Base-by-base conservation (phyloP, 2,888 invertebrate genomes). In the Stenichneumon culpator region DNA sequence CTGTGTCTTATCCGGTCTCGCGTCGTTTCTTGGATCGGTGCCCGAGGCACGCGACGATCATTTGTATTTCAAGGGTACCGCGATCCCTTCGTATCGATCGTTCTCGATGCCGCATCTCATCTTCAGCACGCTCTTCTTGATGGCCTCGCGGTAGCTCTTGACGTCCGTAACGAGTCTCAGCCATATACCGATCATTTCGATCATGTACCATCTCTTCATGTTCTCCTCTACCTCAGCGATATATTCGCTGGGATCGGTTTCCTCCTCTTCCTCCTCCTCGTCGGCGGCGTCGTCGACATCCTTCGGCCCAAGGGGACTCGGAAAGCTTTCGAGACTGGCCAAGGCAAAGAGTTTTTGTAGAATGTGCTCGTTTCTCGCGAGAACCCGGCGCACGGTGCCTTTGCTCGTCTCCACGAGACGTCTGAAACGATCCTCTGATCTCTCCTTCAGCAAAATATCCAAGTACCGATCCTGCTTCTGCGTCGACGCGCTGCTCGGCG, bases 141-240 rank as follows among this genome's bases (percentile, higher is more conserved):
- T 88, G 77, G 87, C 81, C 83, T 86, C 86, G 60, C 88, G 86
- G 86, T 88, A 89, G 52, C 80, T 84, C 47, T 82, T 82, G 22
- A 86, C 83, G 77, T 89, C 83, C 19, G 86, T 87, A 19, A 89
- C 75, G 67, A 88, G 82, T 82, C 86, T 88, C 60, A 89, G 70
- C 88, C 88, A 89, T 32, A 86, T 68, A 57, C 88, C 88, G 80
- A 89, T 86, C 78, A 88, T 82, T 69, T 89, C 88, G 80, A 89
- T 88, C 88, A 89, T 88, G 79, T 89, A 89, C 88, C 88, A 89
- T 68, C 81, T 70, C 57, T 88, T 89, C 86, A 89, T 89, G 54
- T 86, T 89, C 60, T 86, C 83, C 57, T 88, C 84, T 47, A 88
- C 75, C 69, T 82, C 82, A 9, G 60, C 68, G 19, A 82, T 65